Evolutionary conservation across 2,797 vertebrate species (phyloP), one percentile per base, ranked within the genome.

Genomic region (Helostoma temminkii): DNA sequence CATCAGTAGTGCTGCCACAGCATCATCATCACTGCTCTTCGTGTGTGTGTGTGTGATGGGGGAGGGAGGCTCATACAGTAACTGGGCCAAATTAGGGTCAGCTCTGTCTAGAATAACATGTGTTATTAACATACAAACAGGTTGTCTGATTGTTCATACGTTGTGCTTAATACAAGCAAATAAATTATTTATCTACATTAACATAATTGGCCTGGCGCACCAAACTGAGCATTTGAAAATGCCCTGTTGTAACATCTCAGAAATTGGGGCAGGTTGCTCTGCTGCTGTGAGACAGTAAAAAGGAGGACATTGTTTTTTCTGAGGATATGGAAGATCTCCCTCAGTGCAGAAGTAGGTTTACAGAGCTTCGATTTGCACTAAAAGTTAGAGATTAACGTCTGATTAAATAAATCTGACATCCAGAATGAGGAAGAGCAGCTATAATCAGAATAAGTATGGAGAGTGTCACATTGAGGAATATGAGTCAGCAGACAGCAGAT

Each of bases 261-360:
- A 88, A 91, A 90, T 26, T 42, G 62, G 88, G 83, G 56, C 88
- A 90, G 64, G 65, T 75, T 61, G 74, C 42, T 66, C 71, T 37
- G 68, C 73, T 26, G 70, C 83, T 81, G 59, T 9, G 83, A 87
- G 77, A 77, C 80, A 65, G 63, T 55, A 41, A 77, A 79, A 91
- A 91, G 63, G 79, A 90, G 87, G 88, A 55, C 87, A 76, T 62
- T 59, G 70, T 80, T 74, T 60, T 48, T 62, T 42, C 37, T 62
- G 77, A 53, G 42, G 66, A 53, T 53, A 34, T 53, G 53, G 34
- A 65, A 66, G 39, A 84, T 69, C 67, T 68, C 28, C 54, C 25
- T 74, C 45, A 14, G 49, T 34, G 52, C 56, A 61, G 65, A 78
- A 76, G 66, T 22, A 68, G 67, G 41, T 68, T 80, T 59, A 42